These are phyloP conservation scores for Alloplasta piceator DNA, from an alignment of 2,888 invertebrate genomes.

Conservation along the genomic window DNA sequence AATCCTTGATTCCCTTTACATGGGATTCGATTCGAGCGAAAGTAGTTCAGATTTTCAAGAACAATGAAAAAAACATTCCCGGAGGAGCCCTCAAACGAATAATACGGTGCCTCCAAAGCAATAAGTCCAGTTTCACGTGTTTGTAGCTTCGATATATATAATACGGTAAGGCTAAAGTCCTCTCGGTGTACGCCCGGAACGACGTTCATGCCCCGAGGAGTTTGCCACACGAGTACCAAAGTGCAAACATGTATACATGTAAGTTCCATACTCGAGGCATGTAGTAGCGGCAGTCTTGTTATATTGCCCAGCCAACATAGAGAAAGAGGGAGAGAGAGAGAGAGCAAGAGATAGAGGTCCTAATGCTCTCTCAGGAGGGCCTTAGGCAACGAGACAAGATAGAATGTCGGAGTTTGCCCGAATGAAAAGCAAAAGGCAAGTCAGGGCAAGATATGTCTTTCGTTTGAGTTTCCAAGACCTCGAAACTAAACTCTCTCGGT, in stretches of 20 bases:
- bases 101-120: conserved; percentile 39
- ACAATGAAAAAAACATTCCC: not conserved
- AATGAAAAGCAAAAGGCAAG: conserved; percentile 23
- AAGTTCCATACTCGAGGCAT: conserved; percentile 16
- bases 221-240: conserved; percentile 42
- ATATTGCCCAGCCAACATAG: conserved; percentile 23
- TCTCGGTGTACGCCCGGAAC: conserved; percentile 42
- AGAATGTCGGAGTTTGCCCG: conserved; percentile 48
- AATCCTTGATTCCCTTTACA: no score
- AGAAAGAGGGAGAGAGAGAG: conserved; percentile 18
- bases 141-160: conserved; percentile 22
- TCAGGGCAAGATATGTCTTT: conserved; percentile 3
- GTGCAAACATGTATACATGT: conserved; percentile 11
- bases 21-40: no score
- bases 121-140: conserved; percentile 28
- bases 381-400: conserved; percentile 60
- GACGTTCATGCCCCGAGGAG: conserved; percentile 61
- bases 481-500: conserved; percentile 49
- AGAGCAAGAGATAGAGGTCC: conserved; percentile 25
- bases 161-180: conserved; percentile 50
- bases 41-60: no score
- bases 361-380: conserved; percentile 53
- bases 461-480: conserved; percentile 38
- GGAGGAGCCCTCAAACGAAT: conserved; percentile 35
- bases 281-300: conserved; percentile 27